These are phyloP conservation scores for Pachycephus smyrnensis DNA, from an alignment of 2,888 invertebrate genomes.

Conservation along the genomic window DNA sequence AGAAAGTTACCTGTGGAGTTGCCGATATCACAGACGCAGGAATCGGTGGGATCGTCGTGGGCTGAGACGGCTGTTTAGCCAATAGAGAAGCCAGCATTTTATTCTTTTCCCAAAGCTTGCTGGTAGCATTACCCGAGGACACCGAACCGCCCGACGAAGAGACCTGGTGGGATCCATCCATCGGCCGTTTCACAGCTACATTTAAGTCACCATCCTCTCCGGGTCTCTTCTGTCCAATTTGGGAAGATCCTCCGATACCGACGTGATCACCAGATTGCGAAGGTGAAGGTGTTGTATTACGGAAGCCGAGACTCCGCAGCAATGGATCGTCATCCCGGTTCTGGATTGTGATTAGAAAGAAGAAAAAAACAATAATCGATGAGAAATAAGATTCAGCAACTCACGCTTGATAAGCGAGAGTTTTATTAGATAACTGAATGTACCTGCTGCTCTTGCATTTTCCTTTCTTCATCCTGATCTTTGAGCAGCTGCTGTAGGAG, in stretches of 20 bases:
- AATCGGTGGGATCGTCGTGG: slow-evolving; percentile 74
- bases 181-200: slow-evolving; percentile 68
- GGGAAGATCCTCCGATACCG: slow-evolving; percentile 55
- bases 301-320: slow-evolving; percentile 71
- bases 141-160: slow-evolving; percentile 60
- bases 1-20: slow-evolving; percentile 72
- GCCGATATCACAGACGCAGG: slow-evolving; percentile 75
- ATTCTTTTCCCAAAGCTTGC: slow-evolving; percentile 84
- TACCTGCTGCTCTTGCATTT: slow-evolving; percentile 61
- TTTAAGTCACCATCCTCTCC: slow-evolving; percentile 73
- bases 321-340: slow-evolving; percentile 70
- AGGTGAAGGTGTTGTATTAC: slow-evolving; percentile 67
- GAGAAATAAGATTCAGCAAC: not conserved
- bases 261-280: slow-evolving; percentile 68
- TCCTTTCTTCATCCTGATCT: slow-evolving; percentile 68
- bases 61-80: slow-evolving; percentile 78
- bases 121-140: slow-evolving; percentile 68
- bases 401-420: not conserved
- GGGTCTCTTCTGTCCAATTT: slow-evolving; percentile 71
- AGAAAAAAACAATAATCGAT: slow-evolving; percentile 3
- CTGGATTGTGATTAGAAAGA: slow-evolving; percentile 36
- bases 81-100: slow-evolving; percentile 87
- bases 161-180: slow-evolving; percentile 65
- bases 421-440: not conserved
- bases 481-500: slow-evolving; percentile 74